phyloP scores from a whole-genome alignment of 2,113 vertebrate genomes.

The Gila orcuttii region DNA sequence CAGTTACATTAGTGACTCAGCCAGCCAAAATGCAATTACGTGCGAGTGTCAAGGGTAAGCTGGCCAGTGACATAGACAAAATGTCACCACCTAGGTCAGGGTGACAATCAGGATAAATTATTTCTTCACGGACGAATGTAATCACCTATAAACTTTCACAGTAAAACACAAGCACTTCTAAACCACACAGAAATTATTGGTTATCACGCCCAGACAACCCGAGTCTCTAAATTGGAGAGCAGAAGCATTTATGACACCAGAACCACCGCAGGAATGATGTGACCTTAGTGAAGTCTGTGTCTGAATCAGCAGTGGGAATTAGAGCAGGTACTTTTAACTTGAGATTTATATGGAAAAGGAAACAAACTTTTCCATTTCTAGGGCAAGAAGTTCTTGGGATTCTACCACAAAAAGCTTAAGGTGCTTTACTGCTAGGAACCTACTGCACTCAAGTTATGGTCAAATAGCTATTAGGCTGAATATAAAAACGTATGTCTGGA shows the following conservation, averaged over 20 bases:
- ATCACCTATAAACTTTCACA: neutral
- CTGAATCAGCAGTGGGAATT: neutral
- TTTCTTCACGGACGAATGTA: neutral
- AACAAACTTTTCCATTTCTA: slow-evolving; percentile 25
- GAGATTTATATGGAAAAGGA: neutral
- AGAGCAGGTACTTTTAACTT: slow-evolving; percentile 3
- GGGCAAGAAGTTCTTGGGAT: neutral
- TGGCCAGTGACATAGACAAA: neutral
- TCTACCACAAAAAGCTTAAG: neutral
- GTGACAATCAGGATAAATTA: neutral
- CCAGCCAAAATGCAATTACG: slow-evolving; percentile 11
- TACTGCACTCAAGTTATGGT: neutral
- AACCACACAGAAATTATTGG: neutral
- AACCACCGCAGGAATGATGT: neutral
- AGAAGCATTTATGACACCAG: slow-evolving; percentile 25
- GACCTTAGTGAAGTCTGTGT: neutral
- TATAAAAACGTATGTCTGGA: neutral
- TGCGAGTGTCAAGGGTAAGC: slow-evolving; percentile 1
- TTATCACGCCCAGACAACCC: slow-evolving; percentile 25
- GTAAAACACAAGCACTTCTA: neutral
- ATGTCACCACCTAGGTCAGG: neutral
- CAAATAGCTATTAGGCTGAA: slow-evolving; percentile 1
- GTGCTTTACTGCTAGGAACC: slow-evolving; percentile 1
- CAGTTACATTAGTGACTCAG: slow-evolving; percentile 11
- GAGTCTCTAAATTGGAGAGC: neutral